phyloP scores from a whole-genome alignment of 1,140 invertebrate genomes.

The Drosophila bocqueti region DNA sequence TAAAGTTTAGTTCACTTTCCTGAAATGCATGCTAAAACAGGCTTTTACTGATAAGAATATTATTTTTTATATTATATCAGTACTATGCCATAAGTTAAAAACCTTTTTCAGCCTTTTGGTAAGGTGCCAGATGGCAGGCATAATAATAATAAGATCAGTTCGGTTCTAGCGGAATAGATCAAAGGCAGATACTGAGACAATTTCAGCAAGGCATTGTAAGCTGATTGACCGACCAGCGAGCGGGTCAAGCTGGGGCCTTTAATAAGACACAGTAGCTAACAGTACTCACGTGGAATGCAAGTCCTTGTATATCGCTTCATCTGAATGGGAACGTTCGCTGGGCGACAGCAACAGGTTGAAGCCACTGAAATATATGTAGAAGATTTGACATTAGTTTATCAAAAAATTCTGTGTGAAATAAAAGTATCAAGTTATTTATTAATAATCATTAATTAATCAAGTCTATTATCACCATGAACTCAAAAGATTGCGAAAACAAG shows the following conservation, averaged over 20 bases:
- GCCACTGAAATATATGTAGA: slow-evolving; percentile 87
- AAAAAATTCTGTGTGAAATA: background rate
- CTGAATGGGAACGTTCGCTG: slow-evolving; percentile 88
- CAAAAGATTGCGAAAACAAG: too few relatives aligned
- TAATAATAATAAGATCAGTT: slow-evolving; percentile 64
- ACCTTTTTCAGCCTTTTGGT: slow-evolving; percentile 28
- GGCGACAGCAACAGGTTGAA: slow-evolving; percentile 88
- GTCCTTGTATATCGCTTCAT: slow-evolving; percentile 94
- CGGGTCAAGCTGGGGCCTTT: slow-evolving; percentile 7
- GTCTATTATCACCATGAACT: too few relatives aligned
- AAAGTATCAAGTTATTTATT: background rate
- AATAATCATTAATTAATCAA: background rate
- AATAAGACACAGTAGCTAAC: slow-evolving; percentile 20
- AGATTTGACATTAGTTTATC: background rate
- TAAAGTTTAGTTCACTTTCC: background rate
- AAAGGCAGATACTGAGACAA: background rate
- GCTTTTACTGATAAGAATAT: background rate
- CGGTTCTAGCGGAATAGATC: background rate
- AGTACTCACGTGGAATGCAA: slow-evolving; percentile 90
- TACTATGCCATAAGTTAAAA: background rate
- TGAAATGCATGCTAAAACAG: background rate
- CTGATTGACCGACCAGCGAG: background rate
- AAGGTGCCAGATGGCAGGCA: slow-evolving; percentile 42
- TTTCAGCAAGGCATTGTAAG: slow-evolving; percentile 43
- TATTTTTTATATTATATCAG: background rate